Base-by-base conservation (phyloP, 2,888 invertebrate species). In the Phytoseiulus persimilis region DNA sequence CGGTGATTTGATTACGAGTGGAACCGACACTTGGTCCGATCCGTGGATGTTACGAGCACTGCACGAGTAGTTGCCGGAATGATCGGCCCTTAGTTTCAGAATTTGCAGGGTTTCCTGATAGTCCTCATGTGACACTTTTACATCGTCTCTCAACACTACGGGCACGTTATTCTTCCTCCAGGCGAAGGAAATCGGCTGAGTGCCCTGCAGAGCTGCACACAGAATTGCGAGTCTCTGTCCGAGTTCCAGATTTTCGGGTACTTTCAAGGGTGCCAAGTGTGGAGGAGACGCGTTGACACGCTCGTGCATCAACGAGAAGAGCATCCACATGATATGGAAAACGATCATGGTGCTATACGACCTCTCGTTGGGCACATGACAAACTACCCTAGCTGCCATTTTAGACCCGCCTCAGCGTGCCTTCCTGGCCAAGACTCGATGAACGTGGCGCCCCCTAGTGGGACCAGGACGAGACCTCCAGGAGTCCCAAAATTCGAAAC, bases 201-300 rank as follows among this genome's bases (percentile, higher is more conserved):
- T 14, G 87, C 33, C 33, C 33, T 87, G 32, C 33, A 87, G 32
- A 14, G 45, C 32, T 28, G 39, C 33, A 87, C 87, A 87, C 32
- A 87, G 5, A 87, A 32, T 33, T 0, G n/a, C 39, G n/a, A 87
- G 33, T 45, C 87, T 32, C 31, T 33, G 87, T n/a, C 87, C 33
- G 1, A 32, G 39, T 32, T 87, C 33, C 9, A 87, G n/a, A 33
- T 87, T n/a, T 32, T 87, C 87, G 0, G 87, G 32, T 23, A 87
- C 45, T 87, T 87, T 87, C 32, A 87, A 31, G 11, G 87, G 87
- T n/a, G 39, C 87, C 45, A 87, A 39, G 5, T 45, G 87, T n/a
- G 32, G 87, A 32, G 87, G 6, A n/a, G 6, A 1, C 45, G 39
- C 87, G 45, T 32, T 3, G 23, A 32, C 32, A 31, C 32, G 33